Percentiles rank a stretch among this genome's conserved stretches.
Conservation (phyloP, 2,888 invertebrate species). For the Cosmia trapezina region DNA sequence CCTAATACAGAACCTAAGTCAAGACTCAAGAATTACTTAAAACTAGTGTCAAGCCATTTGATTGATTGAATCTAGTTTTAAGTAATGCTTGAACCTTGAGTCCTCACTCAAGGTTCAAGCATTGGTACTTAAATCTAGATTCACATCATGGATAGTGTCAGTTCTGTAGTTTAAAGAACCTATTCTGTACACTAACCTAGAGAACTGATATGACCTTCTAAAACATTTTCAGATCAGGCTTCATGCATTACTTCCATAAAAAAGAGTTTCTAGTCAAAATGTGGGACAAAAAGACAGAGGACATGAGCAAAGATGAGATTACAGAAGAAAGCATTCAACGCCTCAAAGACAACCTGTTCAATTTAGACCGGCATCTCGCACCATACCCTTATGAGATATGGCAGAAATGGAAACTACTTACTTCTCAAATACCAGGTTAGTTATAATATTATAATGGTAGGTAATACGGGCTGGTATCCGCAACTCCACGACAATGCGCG, state of each 20-base stretch:
- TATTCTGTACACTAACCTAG: too few species aligned
- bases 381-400: slow-evolving; percentile 97
- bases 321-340: slow-evolving; percentile 92
- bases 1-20: background rate
- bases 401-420: slow-evolving; percentile 95
- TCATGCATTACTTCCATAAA: slow-evolving; percentile 95
- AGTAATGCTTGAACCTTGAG: background rate
- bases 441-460: too few species aligned
- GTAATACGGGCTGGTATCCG: too few species aligned
- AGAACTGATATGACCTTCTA: background rate
- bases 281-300: slow-evolving; percentile 96
- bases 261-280: slow-evolving; percentile 96
- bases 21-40: background rate
- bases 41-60: background rate
- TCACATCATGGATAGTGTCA: too few species aligned
- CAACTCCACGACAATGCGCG: too few species aligned
- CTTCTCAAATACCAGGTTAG: slow-evolving; percentile 92
- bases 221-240: slow-evolving; percentile 92
- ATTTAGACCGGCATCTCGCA: slow-evolving; percentile 95
- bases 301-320: slow-evolving; percentile 92
- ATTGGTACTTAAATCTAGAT: too few species aligned
- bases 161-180: too few species aligned
- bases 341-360: slow-evolving; percentile 92
- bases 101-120: too few species aligned
- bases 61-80: background rate